Conservation (phyloP, 2,888 invertebrate species). For the Diploptera punctata region DNA sequence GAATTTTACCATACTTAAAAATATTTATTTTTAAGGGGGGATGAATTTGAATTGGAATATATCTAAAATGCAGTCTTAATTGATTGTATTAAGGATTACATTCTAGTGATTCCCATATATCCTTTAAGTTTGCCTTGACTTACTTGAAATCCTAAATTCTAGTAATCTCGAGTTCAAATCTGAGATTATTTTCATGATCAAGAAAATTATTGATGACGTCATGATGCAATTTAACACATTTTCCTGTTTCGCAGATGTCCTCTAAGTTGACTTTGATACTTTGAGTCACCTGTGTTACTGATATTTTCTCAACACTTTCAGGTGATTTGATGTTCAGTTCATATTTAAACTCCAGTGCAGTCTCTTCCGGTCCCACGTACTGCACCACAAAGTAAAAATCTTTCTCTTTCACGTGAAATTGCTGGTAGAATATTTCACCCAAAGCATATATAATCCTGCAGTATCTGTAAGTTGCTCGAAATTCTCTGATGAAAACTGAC, state of each 20-base stretch:
- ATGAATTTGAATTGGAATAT: too few relatives aligned
- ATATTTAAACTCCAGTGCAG: not conserved
- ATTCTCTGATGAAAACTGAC: not conserved
- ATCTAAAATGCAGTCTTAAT: too few relatives aligned
- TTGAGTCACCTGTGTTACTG: not conserved
- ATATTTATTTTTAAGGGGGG: too few relatives aligned
- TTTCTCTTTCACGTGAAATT: not conserved
- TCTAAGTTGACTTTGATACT: not conserved
- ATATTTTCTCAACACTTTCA: not conserved
- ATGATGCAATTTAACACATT: not conserved
- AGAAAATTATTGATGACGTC: not conserved
- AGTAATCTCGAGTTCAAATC: conserved; percentile 1
- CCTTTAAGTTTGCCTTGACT: too few relatives aligned
- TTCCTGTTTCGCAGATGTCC: not conserved
- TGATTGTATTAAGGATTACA: too few relatives aligned
- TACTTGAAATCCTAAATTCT: too few relatives aligned
- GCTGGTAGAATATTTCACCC: not conserved
- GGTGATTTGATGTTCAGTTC: not conserved
- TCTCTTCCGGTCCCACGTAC: not conserved
- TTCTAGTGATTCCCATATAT: too few relatives aligned
- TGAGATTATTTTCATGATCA: not conserved
- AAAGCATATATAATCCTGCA: not conserved
- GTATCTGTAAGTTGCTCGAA: not conserved
- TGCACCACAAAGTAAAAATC: not conserved
- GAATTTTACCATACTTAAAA: too few relatives aligned